Conservation (phyloP, 2,797 vertebrate species). For the Pseudopleuronectes americanus region DNA sequence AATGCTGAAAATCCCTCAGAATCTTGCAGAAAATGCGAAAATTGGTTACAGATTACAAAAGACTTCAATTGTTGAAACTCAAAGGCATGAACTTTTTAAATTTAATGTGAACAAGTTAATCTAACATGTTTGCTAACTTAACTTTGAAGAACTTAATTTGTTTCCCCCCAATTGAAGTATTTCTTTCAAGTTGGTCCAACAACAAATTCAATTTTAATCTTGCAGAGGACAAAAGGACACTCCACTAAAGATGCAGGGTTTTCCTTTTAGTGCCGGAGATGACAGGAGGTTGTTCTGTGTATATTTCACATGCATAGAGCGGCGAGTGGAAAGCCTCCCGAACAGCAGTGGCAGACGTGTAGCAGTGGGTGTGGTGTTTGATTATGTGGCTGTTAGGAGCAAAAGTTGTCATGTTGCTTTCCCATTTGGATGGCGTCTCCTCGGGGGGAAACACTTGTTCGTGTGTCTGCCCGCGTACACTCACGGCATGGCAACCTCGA, state of each 20-base stretch:
- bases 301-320: constrained; percentile 49
- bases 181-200: too few species aligned
- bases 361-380: constrained; percentile 69
- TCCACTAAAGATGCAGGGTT: background rate
- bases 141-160: too few species aligned
- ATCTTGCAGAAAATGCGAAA: too few species aligned
- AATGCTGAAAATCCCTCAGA: background rate
- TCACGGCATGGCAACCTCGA: constrained; percentile 79
- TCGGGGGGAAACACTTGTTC: constrained; percentile 75
- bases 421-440: constrained; percentile 75
- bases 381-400: constrained; percentile 71
- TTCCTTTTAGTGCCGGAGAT: constrained; percentile 10
- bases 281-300: constrained; percentile 15
- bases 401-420: constrained; percentile 78
- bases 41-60: too few species aligned
- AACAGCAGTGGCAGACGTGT: constrained; percentile 53
- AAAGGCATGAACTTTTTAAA: too few species aligned
- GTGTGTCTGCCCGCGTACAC: constrained; percentile 63
- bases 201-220: too few species aligned
- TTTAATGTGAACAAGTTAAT: too few species aligned
- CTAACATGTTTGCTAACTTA: too few species aligned
- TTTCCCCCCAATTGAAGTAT: too few species aligned
- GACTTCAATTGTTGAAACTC: too few species aligned
- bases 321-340: constrained; percentile 26
- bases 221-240: constrained; percentile 19